Conservation (phyloP, 2,888 invertebrate species). For the Taphrorychus bicolor region DNA sequence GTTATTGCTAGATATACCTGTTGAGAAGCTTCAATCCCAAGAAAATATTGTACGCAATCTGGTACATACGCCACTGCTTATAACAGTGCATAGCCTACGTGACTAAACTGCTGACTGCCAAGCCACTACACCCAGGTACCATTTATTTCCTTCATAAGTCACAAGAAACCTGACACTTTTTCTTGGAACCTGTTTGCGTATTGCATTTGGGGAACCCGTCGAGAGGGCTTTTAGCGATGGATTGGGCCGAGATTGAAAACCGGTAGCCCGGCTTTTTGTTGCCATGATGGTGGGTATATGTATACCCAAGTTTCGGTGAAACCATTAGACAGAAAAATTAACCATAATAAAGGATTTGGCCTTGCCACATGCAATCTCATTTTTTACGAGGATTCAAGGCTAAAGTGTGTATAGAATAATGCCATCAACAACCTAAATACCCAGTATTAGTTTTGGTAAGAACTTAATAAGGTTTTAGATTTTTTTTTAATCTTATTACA, state of each 20-base stretch:
- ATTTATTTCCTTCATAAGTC: constrained; percentile 41
- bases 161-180: constrained; percentile 43
- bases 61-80: constrained; percentile 20
- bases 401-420: too few relatives aligned
- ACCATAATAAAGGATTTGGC: too few relatives aligned
- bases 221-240: constrained; percentile 14
- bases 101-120: constrained; percentile 14
- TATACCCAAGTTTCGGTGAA: too few relatives aligned
- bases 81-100: constrained; percentile 22
- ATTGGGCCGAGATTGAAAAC: constrained; percentile 9
- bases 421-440: too few relatives aligned
- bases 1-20: constrained; percentile 4
- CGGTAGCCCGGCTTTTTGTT: constrained; percentile 14
- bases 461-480: too few relatives aligned
- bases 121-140: constrained; percentile 16
- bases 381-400: too few relatives aligned
- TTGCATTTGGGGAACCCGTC: constrained; percentile 18
- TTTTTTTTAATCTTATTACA: too few relatives aligned
- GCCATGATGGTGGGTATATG: too few relatives aligned
- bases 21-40: background rate
- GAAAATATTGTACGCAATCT: too few relatives aligned
- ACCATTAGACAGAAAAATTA: too few relatives aligned
- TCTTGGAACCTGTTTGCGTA: constrained; percentile 40
- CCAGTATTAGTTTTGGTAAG: too few relatives aligned
- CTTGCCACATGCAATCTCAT: too few relatives aligned